phyloP scores from a whole-genome alignment of 2,797 vertebrate genomes.

The Nothura maculosa region DNA sequence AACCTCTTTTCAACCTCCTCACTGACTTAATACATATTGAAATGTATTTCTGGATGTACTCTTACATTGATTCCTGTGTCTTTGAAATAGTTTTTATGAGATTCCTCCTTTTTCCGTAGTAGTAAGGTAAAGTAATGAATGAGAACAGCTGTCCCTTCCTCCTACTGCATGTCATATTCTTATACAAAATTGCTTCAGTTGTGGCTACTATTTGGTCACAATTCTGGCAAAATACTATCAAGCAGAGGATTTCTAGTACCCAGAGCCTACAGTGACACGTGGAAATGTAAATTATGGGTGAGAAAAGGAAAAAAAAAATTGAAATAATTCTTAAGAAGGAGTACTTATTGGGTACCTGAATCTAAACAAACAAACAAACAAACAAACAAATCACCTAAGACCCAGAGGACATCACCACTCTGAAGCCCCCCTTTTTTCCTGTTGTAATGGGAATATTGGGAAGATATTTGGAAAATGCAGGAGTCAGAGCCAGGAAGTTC shows the following conservation, averaged over 20 bases:
- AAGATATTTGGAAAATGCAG: background rate
- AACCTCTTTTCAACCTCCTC: background rate
- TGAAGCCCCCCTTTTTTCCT: background rate
- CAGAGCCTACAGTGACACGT: background rate
- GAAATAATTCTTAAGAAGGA: background rate
- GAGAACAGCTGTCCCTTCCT: background rate
- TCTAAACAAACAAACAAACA: background rate
- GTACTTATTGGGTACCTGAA: background rate
- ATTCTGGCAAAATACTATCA: background rate
- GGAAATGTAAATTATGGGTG: background rate
- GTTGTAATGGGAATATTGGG: background rate
- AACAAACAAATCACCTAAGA: background rate
- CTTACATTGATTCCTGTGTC: background rate
- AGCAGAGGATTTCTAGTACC: background rate
- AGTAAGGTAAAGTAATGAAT: background rate
- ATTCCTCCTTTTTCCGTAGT: background rate
- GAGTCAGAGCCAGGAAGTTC: background rate
- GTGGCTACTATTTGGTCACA: background rate
- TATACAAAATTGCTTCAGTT: background rate
- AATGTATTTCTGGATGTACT: background rate
- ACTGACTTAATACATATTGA: background rate
- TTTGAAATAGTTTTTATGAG: background rate
- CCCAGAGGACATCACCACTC: background rate
- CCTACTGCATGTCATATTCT: background rate
- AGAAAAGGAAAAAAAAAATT: background rate